phyloP scores from a whole-genome alignment of 2,888 invertebrate genomes.

The Drosophila buzzatii region DNA sequence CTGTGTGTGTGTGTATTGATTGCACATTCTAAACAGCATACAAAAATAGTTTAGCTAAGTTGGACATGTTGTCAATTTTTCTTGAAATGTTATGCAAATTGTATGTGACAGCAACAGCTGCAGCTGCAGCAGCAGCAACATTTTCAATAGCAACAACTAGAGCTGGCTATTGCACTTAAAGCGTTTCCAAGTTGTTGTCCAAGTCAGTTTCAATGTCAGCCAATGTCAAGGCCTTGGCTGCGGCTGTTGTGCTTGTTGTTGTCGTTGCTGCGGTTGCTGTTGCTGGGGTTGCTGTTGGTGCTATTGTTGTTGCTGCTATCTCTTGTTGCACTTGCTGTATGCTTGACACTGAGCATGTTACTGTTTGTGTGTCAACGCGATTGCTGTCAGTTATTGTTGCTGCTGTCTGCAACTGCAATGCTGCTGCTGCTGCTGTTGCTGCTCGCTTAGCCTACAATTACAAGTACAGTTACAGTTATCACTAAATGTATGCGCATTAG shows the following conservation, averaged over 20 bases:
- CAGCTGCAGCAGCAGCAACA: constrained; percentile 16
- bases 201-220: constrained; percentile 66
- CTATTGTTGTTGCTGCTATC: constrained; percentile 33
- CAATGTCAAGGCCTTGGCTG: constrained; percentile 70
- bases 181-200: constrained; percentile 32
- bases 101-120: constrained; percentile 29
- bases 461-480: constrained; percentile 79
- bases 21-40: constrained; percentile 74
- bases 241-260: constrained; percentile 35
- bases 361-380: constrained; percentile 38
- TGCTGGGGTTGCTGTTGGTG: constrained; percentile 24
- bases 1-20: constrained; percentile 44
- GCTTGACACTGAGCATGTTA: constrained; percentile 71
- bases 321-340: constrained; percentile 66
- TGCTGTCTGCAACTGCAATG: constrained; percentile 22
- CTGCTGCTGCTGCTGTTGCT: constrained; percentile 24
- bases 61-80: constrained; percentile 17
- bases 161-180: constrained; percentile 53
- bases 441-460: constrained; percentile 72
- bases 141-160: constrained; percentile 18
- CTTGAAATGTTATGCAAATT: constrained; percentile 54
- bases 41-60: constrained; percentile 65
- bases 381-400: constrained; percentile 42
- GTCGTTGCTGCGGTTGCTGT: constrained; percentile 4
- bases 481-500: constrained; percentile 80